Base-by-base conservation (phyloP, 1,140 invertebrate species). In the Cherax quadricarinatus region DNA sequence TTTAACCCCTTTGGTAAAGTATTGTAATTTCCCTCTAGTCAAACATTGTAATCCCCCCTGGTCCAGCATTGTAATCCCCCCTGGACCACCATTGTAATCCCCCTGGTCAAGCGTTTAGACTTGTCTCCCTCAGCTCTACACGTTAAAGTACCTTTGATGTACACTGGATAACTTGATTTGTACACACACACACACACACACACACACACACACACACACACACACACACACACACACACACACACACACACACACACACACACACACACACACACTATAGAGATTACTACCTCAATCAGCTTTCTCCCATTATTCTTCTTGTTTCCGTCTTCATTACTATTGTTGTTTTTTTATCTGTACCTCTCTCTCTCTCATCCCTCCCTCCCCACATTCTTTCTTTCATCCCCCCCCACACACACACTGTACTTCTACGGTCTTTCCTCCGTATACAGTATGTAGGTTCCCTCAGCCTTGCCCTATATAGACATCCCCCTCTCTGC, bases 401-500 rank as follows among this genome's bases (percentile, higher is more conserved):
- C 82, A 41, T 87, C 73, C 53, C 86, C 24, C 86, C 53, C 53
- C 53, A 21, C 12, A 5, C 62, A 21, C 14, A 5, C 62, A 21
- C 62, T n/a, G n/a, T n/a, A 21, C 62, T 51, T n/a, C 41, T 80
- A 24, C 75, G 21, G 57, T 86, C 83, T 10, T 80, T 79, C 70
- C 60, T n/a, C 1, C n/a, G 30, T n/a, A 53, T 24, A 49, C 62
- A 70, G 24, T 62, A 49, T 83, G 49, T 84, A 84, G 66, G 10
- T 41, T 60, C n/a, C n/a, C 57, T 73, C 57, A 53, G 41, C n/a
- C 66, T 75, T 60, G 14, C 75, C 60, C 49, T 90, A 51, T 83
- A 84, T 83, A 75, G 48, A 49, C 80, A 73, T 48, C 73, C 41
- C 79, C 1, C n/a, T 75, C 49, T 90, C 48, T 84, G 49, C 51